Evolutionary conservation across 2,113 vertebrate genomes (phyloP).

Genomic region (Scolopax mira): DNA sequence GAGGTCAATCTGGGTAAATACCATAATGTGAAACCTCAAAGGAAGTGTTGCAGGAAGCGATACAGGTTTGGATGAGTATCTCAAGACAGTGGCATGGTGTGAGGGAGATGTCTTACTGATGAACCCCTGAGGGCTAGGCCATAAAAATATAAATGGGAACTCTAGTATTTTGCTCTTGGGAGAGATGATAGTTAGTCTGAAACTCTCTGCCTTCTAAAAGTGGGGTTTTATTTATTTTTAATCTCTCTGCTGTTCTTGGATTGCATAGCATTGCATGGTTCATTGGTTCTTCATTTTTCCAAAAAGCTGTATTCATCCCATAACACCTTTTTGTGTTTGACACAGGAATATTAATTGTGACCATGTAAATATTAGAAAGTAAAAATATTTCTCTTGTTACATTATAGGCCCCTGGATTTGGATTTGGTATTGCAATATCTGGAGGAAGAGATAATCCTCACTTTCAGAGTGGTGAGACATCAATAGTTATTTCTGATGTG

Average conservation of each 20-base stretch:
- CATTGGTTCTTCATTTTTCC: background rate
- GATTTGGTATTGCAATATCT: conserved; percentile 98
- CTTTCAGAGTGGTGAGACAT: conserved; percentile 98
- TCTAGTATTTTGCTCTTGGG: background rate
- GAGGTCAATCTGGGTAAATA: conserved; percentile 21
- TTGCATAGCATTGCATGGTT: background rate
- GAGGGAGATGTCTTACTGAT: background rate
- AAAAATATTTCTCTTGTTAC: background rate
- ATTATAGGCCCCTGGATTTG: conserved; percentile 93
- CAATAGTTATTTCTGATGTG: conserved; percentile 98
- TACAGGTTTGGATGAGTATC: background rate
- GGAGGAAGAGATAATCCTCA: conserved; percentile 98
- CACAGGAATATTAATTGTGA: background rate
- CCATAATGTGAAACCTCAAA: background rate
- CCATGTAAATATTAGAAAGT: background rate
- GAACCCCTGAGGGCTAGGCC: background rate
- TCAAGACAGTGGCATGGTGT: background rate
- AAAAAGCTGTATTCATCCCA: background rate
- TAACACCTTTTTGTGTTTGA: background rate
- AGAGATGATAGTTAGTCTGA: background rate
- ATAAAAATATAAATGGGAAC: background rate
- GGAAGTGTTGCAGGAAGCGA: background rate
- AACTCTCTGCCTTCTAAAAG: background rate
- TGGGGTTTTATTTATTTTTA: background rate
- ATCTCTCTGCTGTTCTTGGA: background rate